A percentile compares a stretch with the other conserved stretches of the same genome.
These are phyloP conservation scores for Heliconius hortense DNA, from an alignment of 2,888 invertebrate species.

Conservation along the genomic window DNA sequence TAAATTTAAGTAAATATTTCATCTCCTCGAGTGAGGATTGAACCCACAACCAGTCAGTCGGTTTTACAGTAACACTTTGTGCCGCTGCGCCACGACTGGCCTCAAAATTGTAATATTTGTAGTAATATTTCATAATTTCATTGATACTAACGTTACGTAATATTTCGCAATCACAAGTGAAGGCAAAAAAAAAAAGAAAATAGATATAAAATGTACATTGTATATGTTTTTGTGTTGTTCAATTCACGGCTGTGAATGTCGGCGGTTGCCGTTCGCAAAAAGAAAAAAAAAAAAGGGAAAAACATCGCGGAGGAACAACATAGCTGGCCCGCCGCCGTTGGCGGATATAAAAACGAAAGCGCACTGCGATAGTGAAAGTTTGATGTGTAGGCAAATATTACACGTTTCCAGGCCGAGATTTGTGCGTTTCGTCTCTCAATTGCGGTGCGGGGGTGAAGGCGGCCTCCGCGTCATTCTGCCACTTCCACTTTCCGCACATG, in stretches of 20 bases:
- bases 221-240: conserved; percentile 21
- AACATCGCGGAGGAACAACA: conserved; percentile 63
- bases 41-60: too few species aligned
- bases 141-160: neutral
- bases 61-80: too few species aligned
- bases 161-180: conserved; percentile 1
- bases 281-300: conserved; percentile 47
- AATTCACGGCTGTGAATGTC: conserved; percentile 45
- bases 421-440: conserved; percentile 70
- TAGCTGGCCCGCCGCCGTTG: conserved; percentile 64
- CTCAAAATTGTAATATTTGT: too few species aligned
- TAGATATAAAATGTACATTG: conserved; percentile 28
- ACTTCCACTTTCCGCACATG: conserved; percentile 56
- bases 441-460: conserved; percentile 68
- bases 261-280: conserved; percentile 49
- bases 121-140: neutral
- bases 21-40: too few species aligned
- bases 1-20: too few species aligned
- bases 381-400: conserved; percentile 82
- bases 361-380: conserved; percentile 79
- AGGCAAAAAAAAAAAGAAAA: conserved; percentile 17
- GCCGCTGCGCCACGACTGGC: too few species aligned
- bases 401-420: conserved; percentile 76
- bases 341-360: conserved; percentile 80
- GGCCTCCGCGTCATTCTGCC: conserved; percentile 56